phyloP scores from a whole-genome alignment of 2,113 vertebrate genomes.

The Clarias macrocephalus region DNA sequence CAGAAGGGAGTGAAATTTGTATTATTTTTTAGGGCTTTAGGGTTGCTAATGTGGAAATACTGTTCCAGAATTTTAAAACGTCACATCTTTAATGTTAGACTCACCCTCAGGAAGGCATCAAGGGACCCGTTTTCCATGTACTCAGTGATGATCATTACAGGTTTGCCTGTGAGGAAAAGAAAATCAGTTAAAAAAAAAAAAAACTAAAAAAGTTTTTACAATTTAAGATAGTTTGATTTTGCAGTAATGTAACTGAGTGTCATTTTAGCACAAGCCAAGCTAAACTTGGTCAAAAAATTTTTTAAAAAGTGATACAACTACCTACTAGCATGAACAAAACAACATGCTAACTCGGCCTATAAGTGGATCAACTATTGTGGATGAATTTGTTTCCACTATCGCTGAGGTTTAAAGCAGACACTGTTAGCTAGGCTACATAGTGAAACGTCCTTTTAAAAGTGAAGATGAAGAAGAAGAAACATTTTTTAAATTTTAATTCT shows the following conservation, averaged over 20 bases:
- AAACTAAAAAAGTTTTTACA: too few species aligned
- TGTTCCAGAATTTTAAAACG: not conserved
- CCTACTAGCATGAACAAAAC: not conserved
- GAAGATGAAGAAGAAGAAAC: too few species aligned
- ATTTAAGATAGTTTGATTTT: not conserved
- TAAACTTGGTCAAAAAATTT: not conserved
- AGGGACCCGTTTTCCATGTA: slow-evolving; percentile 99
- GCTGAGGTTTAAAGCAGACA: not conserved
- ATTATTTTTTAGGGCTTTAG: not conserved
- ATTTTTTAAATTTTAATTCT: too few species aligned
- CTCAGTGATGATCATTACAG: slow-evolving; percentile 97
- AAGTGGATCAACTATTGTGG: not conserved
- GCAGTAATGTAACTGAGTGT: not conserved
- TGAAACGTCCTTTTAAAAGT: not conserved
- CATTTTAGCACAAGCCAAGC: not conserved
- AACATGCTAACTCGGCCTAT: not conserved
- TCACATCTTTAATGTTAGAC: slow-evolving; percentile 31
- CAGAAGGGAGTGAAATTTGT: not conserved
- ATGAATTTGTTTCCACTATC: not conserved
- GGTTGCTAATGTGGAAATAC: not conserved
- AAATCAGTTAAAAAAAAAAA: slow-evolving; percentile 37
- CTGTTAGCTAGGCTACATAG: not conserved
- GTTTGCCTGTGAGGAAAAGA: slow-evolving; percentile 85
- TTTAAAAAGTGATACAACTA: not conserved
- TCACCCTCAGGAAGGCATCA: slow-evolving; percentile 95